Evolutionary conservation across 2,888 invertebrate genomes (phyloP), one percentile per base, ranked within the genome.

Genomic region (Tenodera sinensis): DNA sequence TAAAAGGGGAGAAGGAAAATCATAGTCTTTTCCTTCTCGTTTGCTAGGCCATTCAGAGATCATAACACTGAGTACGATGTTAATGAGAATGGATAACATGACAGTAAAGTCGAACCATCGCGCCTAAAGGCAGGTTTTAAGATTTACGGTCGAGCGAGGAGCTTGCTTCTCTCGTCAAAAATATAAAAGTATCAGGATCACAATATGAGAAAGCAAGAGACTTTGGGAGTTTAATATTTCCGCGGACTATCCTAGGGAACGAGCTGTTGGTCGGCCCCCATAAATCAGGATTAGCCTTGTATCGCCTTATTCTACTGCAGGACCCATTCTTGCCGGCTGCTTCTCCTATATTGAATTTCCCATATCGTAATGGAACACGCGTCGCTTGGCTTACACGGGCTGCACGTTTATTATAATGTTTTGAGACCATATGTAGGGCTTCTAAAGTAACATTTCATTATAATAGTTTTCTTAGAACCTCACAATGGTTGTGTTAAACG

Each of bases 281-380:
- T 87, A 83, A 87, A 87, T 87, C 87, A 87, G 87, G 87, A 87
- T 87, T 87, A 87, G 27, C 34, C 28, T 28, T 30, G 81, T 84
- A 34, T 84, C 84, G 20, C 42, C 85, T 85, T 84, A 34, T 34
- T 83, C 83, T 83, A 87, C 87, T 87, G 87, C 87, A 87, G 87
- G 81, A 86, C 20, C 54, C 54, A 71, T 71, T 71, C 54, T 71
- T 71, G 54, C 54, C 25, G 54, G 54, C 54, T 71, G 15, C 54
- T 42, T 42, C 42, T 42, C 54, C 54, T 71, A 71, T 71, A 71
- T 71, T 71, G 54, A 71, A 71, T 71, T 71, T 71, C 15, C 25
- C 54, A 71, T 71, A 71, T 20, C 15, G 8, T 71, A 71, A 71
- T 71, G 54, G 54, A 71, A 71, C 20, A 15, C 54, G 20, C 54